phyloP scores from a whole-genome alignment of 2,113 vertebrate species.

The Cynoglossus semilaevis region DNA sequence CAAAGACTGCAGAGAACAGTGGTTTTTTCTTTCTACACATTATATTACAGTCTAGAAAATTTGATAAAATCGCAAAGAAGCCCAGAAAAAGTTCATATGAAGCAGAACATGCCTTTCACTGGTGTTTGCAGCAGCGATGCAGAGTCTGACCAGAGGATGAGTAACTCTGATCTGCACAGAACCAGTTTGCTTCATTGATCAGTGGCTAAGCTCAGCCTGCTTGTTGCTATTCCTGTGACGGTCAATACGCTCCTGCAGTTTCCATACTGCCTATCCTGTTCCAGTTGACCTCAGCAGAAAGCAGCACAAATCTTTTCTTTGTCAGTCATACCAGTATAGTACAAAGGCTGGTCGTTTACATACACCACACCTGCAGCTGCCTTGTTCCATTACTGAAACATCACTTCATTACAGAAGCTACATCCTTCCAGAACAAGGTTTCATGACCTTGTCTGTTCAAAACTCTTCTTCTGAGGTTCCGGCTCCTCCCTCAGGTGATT shows the following conservation, averaged over 20 bases:
- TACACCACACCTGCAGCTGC: too few species aligned
- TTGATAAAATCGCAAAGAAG: too few species aligned
- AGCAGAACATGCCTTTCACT: slow-evolving; percentile 4
- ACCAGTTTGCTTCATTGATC: slow-evolving; percentile 70
- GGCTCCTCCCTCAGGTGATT: too few species aligned
- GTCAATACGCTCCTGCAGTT: slow-evolving; percentile 70
- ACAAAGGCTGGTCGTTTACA: slow-evolving; percentile 5
- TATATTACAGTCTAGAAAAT: too few species aligned
- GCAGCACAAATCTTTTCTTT: slow-evolving; percentile 44
- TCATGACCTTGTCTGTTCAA: too few species aligned
- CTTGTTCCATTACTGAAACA: too few species aligned
- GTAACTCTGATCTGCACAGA: slow-evolving; percentile 49
- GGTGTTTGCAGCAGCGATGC: slow-evolving; percentile 33
- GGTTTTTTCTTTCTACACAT: too few species aligned
- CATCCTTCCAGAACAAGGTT: too few species aligned
- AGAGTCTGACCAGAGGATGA: slow-evolving; percentile 34
- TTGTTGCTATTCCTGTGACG: slow-evolving; percentile 66
- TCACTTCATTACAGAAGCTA: too few species aligned
- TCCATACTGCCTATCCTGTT: slow-evolving; percentile 55
- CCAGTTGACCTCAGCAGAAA: slow-evolving; percentile 67
- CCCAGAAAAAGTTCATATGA: too few species aligned
- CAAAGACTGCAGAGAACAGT: too few species aligned
- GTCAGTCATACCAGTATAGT: slow-evolving; percentile 49
- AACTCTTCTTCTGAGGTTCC: too few species aligned
- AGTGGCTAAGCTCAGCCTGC: slow-evolving; percentile 50